Base-by-base conservation (phyloP, 1,140 invertebrate genomes). In the Achroia grisella region DNA sequence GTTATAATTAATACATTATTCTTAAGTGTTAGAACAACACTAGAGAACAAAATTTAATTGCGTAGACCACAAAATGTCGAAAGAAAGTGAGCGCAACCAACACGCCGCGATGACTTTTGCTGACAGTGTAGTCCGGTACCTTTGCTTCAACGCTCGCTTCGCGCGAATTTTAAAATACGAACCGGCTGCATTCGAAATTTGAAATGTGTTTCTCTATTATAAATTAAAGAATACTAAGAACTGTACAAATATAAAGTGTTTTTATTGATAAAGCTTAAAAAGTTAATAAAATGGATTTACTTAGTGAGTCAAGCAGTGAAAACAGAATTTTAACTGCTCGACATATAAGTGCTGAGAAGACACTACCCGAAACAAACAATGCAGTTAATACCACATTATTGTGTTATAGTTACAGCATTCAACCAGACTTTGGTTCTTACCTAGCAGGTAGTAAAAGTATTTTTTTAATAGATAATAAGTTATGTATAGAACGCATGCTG, bases 1-100 rank as follows among this genome's bases (percentile, higher is more conserved):
- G 30, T 32, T 11, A 3, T 32, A 32, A 32, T 32, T 32, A 32
- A 32, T 32, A n/a, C n/a, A 23, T 23, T 23, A 23, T 23, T 6
- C 5, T 30, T 30, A 30, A 10, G 30, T 32, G 11, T 32, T 32
- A 10, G 10, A 34, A 67, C 68, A 71, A 60, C 70, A 70, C 67
- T 67, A 69, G 12, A 32, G 27, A 31, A 49, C 51, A 40, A 31
- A 45, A 32, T 47, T 17, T 39, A 32, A 62, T 78, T 77, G 70
- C 77, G 73, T 66, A 72, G 59, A 44, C 48, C 39, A 64, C 64
- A 48, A 68, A 74, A 73, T 81, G 75, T 75, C 73, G 77, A 81
- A 81, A 81, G 77, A 81, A 81, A 81, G 77, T 79, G 75, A 81
- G 63, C 66, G 75, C 66, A 67, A 62, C 52, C 66, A 67, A 62